These are phyloP conservation scores for Synanthedon vespiformis DNA, from an alignment of 2,888 invertebrate genomes.

Conservation along the genomic window DNA sequence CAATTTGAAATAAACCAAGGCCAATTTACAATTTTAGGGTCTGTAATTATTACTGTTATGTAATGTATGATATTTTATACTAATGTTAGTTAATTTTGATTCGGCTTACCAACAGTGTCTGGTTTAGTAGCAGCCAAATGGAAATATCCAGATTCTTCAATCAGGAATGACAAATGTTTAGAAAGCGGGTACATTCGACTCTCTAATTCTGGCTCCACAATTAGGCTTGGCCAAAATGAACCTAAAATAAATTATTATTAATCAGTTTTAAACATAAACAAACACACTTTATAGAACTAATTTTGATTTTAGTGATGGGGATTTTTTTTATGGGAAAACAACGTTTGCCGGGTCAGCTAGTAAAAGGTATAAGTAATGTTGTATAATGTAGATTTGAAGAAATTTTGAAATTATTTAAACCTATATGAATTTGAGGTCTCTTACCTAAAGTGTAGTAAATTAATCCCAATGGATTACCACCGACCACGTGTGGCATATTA, in stretches of 20 bases:
- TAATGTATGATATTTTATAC: not conserved
- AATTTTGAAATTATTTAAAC: too few relatives aligned
- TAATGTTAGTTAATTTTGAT: too few relatives aligned
- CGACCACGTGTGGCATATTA: slow-evolving; percentile 67
- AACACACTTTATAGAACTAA: too few relatives aligned
- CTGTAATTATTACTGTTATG: not conserved
- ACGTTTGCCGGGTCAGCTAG: too few relatives aligned
- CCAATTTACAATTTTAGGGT: too few relatives aligned
- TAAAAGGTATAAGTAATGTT: too few relatives aligned
- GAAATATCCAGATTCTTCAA: slow-evolving; percentile 44
- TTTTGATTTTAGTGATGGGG: too few relatives aligned
- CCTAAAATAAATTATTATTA: slow-evolving; percentile 29
- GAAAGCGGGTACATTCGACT: slow-evolving; percentile 61
- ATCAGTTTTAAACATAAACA: too few relatives aligned
- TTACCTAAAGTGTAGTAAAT: slow-evolving; percentile 43
- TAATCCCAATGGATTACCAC: slow-evolving; percentile 18
- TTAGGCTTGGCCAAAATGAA: slow-evolving; percentile 54
- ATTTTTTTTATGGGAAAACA: too few relatives aligned
- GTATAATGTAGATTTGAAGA: too few relatives aligned
- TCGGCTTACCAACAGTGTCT: slow-evolving; percentile 74
- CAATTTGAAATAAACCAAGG: too few relatives aligned
- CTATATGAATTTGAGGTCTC: slow-evolving; percentile 4
- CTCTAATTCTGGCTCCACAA: slow-evolving; percentile 55
- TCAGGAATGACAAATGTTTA: slow-evolving; percentile 18
- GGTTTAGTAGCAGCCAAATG: slow-evolving; percentile 78